These are phyloP conservation scores for Dufourea novaeangliae DNA, from an alignment of 1,140 invertebrate genomes.

Conservation along the genomic window DNA sequence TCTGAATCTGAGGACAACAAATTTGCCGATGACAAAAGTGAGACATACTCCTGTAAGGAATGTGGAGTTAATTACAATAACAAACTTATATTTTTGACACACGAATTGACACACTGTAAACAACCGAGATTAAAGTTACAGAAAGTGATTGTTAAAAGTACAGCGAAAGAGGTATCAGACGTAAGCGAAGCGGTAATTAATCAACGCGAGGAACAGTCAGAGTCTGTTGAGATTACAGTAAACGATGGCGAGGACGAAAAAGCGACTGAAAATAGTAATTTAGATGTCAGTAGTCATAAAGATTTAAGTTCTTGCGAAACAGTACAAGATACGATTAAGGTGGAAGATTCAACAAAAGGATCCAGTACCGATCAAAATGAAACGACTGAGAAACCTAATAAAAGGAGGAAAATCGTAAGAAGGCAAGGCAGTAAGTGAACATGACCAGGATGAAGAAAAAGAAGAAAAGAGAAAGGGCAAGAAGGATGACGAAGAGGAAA, in stretches of 20 bases:
- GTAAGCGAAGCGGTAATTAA: neutral
- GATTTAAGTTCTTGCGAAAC: neutral
- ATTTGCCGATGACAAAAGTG: neutral
- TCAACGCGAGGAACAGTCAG: constrained; percentile 3
- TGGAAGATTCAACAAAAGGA: too few relatives aligned
- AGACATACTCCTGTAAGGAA: constrained; percentile 65
- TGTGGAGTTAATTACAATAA: constrained; percentile 70
- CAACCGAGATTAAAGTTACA: constrained; percentile 69
- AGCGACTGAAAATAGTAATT: neutral
- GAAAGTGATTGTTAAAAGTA: constrained; percentile 41
- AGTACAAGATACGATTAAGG: too few relatives aligned
- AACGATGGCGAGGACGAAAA: constrained; percentile 43
- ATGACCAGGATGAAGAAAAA: neutral
- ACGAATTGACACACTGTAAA: constrained; percentile 73
- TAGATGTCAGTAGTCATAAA: neutral
- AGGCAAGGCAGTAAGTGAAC: neutral
- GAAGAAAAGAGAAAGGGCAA: neutral
- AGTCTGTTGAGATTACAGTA: constrained; percentile 24
- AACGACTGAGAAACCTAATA: neutral
- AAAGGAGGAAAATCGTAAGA: neutral
- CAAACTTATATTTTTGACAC: constrained; percentile 66
- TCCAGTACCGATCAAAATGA: too few relatives aligned
- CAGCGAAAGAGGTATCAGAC: neutral
- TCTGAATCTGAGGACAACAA: neutral
- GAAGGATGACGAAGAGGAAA: neutral